Percentiles rank a stretch among this genome's conserved stretches.
Conservation (phyloP, 2,888 invertebrate species). For the Strigamia crassipes region DNA sequence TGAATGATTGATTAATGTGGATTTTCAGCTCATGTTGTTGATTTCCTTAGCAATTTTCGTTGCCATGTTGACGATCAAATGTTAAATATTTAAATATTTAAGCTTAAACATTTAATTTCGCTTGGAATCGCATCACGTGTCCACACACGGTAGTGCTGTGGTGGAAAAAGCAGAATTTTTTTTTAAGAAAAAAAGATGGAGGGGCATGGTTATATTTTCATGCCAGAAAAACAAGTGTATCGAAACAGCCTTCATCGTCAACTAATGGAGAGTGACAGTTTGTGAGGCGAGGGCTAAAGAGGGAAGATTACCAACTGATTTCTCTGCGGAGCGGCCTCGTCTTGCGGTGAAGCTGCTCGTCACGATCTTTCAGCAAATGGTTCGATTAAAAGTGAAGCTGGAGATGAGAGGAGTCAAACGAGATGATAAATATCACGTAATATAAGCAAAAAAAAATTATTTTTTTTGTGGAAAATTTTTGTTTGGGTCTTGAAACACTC, state of each 20-base stretch:
- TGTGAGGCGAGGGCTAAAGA: conserved; percentile 40
- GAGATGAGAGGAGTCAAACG: not conserved
- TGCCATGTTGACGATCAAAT: not conserved
- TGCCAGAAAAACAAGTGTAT: not conserved
- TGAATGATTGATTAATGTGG: conserved; percentile 13
- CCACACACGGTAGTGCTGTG: not conserved
- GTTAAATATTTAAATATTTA: conserved; percentile 32
- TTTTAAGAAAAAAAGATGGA: too few relatives aligned
- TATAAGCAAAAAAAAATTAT: conserved; percentile 8
- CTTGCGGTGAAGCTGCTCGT: conserved; percentile 40
- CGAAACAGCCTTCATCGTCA: conserved; percentile 31
- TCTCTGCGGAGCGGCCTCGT: conserved; percentile 31
- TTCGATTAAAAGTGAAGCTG: conserved; percentile 21
- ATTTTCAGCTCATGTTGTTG: not conserved
- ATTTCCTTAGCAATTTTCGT: not conserved
- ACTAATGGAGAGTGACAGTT: conserved; percentile 38
- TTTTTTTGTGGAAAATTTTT: too few relatives aligned
- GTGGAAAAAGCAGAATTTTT: too few relatives aligned
- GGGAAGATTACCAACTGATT: conserved; percentile 42
- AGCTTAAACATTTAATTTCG: conserved; percentile 19
- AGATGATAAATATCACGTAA: conserved; percentile 4
- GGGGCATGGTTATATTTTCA: conserved; percentile 8
- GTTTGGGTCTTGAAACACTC: not conserved
- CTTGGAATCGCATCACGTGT: not conserved
- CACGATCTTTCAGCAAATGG: conserved; percentile 30